These are phyloP conservation scores for Rhinichthys klamathensis DNA, from an alignment of 2,113 vertebrate genomes.

Conservation along the genomic window DNA sequence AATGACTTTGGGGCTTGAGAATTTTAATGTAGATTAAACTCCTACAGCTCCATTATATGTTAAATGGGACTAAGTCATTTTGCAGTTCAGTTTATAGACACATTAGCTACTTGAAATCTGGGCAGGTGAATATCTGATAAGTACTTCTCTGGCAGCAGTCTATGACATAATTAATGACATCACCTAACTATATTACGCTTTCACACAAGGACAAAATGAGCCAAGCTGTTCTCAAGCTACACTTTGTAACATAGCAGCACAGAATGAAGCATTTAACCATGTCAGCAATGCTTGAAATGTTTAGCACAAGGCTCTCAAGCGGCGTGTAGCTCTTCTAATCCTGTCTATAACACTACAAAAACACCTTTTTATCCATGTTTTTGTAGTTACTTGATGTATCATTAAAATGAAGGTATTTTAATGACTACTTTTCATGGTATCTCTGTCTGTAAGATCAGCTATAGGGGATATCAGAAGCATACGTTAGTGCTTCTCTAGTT, in stretches of 20 bases:
- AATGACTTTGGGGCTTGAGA: not conserved
- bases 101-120: not conserved
- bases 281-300: not conserved
- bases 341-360: slow-evolving; percentile 37
- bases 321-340: not conserved
- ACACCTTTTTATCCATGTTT: not conserved
- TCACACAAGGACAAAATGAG: not conserved
- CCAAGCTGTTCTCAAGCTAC: slow-evolving; percentile 6
- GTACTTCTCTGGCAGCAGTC: not conserved
- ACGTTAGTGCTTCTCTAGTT: not conserved
- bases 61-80: not conserved
- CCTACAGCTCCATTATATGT: not conserved
- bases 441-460: not conserved
- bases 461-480: not conserved
- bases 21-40: not conserved
- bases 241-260: not conserved
- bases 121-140: not conserved
- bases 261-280: not conserved
- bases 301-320: slow-evolving; percentile 19
- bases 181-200: not conserved
- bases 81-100: not conserved
- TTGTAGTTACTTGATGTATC: slow-evolving; percentile 30
- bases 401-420: slow-evolving; percentile 29
- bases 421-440: slow-evolving; percentile 15
- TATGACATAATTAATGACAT: not conserved